Evolutionary conservation across 2,797 vertebrate species (phyloP), one percentile per base, ranked within the genome.

Genomic region (Thripadectes ignobilis): DNA sequence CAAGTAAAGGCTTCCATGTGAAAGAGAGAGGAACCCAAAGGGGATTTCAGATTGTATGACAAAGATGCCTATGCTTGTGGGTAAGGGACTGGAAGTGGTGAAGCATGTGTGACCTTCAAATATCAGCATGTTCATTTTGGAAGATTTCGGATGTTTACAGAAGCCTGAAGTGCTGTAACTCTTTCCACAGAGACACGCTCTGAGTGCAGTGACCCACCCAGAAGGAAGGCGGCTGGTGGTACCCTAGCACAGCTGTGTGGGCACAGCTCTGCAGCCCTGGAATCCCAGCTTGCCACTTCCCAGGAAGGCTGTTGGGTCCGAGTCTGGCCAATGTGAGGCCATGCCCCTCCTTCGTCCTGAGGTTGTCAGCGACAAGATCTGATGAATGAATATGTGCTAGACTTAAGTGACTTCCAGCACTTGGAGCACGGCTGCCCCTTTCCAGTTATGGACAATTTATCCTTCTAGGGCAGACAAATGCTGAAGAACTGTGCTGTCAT

Each of bases 61-160:
- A 79, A 81, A 92, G 52, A 83, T 68, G 57, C 67, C 41, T 54
- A 7, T 8, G 5, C 73, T 58, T 45, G 36, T 15, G 27, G 45
- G 15, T 14, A 86, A 58, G 32, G 38, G 10, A 79, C 15, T 85
- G 48, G 24, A 93, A 94, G 79, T 52, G 75, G 22, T 77, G 54
- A 85, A 93, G 57, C 36, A 79, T 29, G 30, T 30, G 32, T 85
- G 77, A 94, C 88, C 92, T 95, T 93, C 92, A 94, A 93, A 88
- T n/a, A 38, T 67, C 84, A 95, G 65, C 66, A 66, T 38, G 86
- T 71, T 92, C 83, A 83, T 68, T 72, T 48, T 65, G 23, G 26
- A 79, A 84, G 71, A 71, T 54, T 81, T 36, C 2, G 8, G 65
- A 92, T 76, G 52, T 91, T 85, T 88, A 89, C 65, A 77, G 22